A percentile compares a stretch with the other conserved stretches of the same genome.
phyloP scores from a whole-genome alignment of 2,888 invertebrate species.

The Cetonia aurata region DNA sequence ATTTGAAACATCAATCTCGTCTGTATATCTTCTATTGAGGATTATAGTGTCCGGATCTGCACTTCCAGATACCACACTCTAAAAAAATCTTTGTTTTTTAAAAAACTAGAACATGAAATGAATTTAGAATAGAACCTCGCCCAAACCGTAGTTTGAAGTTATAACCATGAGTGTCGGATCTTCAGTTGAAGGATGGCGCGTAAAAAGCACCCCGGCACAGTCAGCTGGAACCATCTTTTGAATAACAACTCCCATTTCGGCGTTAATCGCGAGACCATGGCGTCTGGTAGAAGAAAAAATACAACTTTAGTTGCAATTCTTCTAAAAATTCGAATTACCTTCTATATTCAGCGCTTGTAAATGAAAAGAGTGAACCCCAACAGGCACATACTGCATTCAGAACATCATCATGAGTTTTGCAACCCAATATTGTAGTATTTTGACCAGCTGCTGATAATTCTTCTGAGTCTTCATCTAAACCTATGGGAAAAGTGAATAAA shows the following conservation, averaged over 20 bases:
- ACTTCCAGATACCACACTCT: conserved; percentile 85
- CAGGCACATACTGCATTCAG: conserved; percentile 75
- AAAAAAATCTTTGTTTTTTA: conserved; percentile 49
- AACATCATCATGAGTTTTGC: conserved; percentile 70
- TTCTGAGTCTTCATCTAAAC: conserved; percentile 84
- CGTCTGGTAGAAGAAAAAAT: conserved; percentile 68
- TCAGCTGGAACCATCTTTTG: conserved; percentile 82
- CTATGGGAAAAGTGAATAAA: conserved; percentile 62
- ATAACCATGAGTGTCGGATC: conserved; percentile 78
- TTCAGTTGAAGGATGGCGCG: conserved; percentile 80
- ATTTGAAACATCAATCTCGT: conserved; percentile 66
- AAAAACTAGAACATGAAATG: conserved; percentile 19
- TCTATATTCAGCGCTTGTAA: conserved; percentile 82
- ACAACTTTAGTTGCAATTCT: neutral
- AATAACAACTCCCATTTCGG: conserved; percentile 83
- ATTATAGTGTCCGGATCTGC: conserved; percentile 83
- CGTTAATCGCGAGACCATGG: conserved; percentile 77
- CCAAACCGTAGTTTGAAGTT: conserved; percentile 86
- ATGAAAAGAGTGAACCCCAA: conserved; percentile 86
- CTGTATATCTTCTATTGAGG: conserved; percentile 69
- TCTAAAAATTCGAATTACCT: conserved; percentile 67
- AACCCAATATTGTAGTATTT: conserved; percentile 83
- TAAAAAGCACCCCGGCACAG: conserved; percentile 85
- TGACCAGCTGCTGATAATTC: conserved; percentile 88
- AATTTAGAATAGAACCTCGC: conserved; percentile 70